phyloP scores from a whole-genome alignment of 2,797 vertebrate genomes.

The Squalus acanthias region DNA sequence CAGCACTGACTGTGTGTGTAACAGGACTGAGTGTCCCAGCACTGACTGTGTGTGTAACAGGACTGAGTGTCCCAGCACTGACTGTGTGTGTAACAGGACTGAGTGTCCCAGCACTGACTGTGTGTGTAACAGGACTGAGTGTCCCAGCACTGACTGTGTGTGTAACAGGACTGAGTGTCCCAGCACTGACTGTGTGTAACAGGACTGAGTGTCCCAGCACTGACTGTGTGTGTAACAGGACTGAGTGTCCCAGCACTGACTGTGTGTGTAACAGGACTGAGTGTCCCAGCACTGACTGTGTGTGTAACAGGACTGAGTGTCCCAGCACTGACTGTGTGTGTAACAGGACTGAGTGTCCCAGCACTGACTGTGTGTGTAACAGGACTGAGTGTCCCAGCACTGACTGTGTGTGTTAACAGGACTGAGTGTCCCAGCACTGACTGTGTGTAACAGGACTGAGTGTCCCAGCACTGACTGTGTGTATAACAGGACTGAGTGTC shows the following conservation, averaged over 20 bases:
- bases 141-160: background rate
- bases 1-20: background rate
- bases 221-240: background rate
- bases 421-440: too few relatives aligned
- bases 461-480: too few relatives aligned
- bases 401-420: background rate
- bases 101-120: background rate
- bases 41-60: background rate
- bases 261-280: background rate
- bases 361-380: background rate
- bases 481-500: too few relatives aligned
- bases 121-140: background rate
- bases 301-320: background rate
- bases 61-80: background rate
- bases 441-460: too few relatives aligned
- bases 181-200: background rate
- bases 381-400: background rate
- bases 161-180: background rate
- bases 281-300: background rate
- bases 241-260: background rate
- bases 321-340: background rate
- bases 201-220: background rate
- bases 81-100: background rate
- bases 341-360: background rate
- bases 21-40: background rate